These are phyloP conservation scores for Idaea aversata DNA, from an alignment of 2,888 invertebrate genomes.

Conservation along the genomic window DNA sequence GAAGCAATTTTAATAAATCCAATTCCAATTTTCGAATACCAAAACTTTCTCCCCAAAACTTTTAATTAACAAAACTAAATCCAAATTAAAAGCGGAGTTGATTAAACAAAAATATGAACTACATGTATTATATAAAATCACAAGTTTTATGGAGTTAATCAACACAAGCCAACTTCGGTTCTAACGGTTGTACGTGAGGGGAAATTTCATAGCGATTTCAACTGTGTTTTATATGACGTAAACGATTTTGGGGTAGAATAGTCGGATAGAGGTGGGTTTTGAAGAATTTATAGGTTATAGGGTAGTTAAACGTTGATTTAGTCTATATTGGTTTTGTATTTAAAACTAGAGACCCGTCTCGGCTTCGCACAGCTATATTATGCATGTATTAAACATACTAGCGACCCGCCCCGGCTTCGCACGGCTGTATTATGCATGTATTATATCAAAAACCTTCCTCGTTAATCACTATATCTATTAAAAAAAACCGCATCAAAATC, in stretches of 20 bases:
- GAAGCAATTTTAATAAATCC: background rate
- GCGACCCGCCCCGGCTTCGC: no score
- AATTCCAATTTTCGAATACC: background rate
- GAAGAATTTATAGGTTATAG: conserved; percentile 7
- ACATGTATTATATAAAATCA: background rate
- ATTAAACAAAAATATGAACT: background rate
- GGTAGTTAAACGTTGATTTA: conserved; percentile 13
- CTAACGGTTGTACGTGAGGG: background rate
- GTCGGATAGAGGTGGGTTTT: background rate
- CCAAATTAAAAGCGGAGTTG: background rate
- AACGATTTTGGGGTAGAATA: background rate
- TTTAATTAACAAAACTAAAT: background rate
- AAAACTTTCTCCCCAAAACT: background rate
- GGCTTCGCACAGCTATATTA: no score
- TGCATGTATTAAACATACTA: no score
- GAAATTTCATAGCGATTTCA: background rate
- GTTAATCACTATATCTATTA: no score
- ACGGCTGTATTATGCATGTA: no score
- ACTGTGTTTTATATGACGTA: background rate
- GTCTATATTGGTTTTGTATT: conserved; percentile 3
- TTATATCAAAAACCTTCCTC: no score
- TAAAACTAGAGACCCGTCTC: no score
- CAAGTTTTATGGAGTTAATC: background rate
- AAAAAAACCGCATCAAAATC: no score
- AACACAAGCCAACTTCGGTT: background rate